These are phyloP conservation scores for Passer domesticus DNA, from an alignment of 2,113 vertebrate species.

Conservation along the genomic window DNA sequence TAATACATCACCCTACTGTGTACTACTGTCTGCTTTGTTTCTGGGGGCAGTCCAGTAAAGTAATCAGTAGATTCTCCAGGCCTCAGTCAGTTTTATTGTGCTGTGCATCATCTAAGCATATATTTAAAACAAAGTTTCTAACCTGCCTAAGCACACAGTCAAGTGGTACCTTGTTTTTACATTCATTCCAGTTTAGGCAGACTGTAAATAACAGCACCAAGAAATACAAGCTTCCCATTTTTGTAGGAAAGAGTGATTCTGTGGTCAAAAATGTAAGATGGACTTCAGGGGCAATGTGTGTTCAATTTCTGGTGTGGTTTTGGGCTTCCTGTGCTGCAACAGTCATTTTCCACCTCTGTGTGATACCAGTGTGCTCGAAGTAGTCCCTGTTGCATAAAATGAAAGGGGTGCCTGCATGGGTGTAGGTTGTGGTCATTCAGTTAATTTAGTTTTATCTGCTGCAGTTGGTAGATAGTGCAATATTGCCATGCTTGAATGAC, in stretches of 20 bases:
- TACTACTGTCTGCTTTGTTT: conserved; percentile 1
- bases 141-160: not conserved
- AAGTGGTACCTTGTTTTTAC: not conserved
- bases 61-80: not conserved
- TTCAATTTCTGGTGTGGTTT: not conserved
- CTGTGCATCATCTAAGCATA: not conserved
- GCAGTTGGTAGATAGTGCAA: not conserved
- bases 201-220: not conserved
- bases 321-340: not conserved
- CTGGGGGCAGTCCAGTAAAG: not conserved
- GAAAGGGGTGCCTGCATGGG: not conserved
- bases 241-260: not conserved
- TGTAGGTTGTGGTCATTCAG: not conserved
- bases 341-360: not conserved
- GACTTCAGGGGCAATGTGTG: not conserved
- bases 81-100: conserved; percentile 4
- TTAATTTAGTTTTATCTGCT: not conserved
- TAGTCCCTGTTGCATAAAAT: not conserved
- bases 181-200: not conserved
- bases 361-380: not conserved
- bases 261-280: not conserved
- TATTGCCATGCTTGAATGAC: not conserved
- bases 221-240: not conserved
- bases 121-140: not conserved
- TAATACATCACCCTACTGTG: not conserved